Evolutionary conservation across 2,113 vertebrate species (phyloP).

Genomic region (Bostrychus sinensis): DNA sequence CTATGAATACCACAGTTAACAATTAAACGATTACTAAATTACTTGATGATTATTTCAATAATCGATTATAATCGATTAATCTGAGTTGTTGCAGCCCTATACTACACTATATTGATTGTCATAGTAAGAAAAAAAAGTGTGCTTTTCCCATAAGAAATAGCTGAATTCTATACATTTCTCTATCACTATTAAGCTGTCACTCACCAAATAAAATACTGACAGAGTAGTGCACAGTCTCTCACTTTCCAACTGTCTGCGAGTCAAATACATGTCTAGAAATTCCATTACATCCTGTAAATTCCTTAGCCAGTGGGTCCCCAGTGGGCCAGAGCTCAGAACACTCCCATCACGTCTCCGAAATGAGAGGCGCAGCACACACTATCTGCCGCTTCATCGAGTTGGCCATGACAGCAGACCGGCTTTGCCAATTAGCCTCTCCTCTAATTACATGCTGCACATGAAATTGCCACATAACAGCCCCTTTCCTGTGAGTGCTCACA

Average conservation of each 20-base stretch:
- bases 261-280: conserved; percentile 10
- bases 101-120: neutral
- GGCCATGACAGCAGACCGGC: conserved; percentile 18
- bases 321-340: neutral
- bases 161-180: neutral
- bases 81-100: no score
- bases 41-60: no score
- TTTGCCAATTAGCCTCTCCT: conserved; percentile 49
- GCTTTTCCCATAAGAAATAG: neutral
- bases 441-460: conserved; percentile 57
- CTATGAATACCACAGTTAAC: no score
- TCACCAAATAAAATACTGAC: neutral
- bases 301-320: neutral
- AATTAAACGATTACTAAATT: no score
- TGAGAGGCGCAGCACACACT: neutral
- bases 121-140: neutral
- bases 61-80: no score
- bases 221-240: neutral
- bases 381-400: conserved; percentile 17
- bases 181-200: neutral
- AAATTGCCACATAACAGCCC: conserved; percentile 48
- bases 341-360: neutral
- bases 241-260: neutral
- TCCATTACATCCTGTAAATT: conserved; percentile 17
- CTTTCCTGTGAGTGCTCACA: conserved; percentile 43